These are phyloP conservation scores for Oriolus oriolus DNA, from an alignment of 2,113 vertebrate genomes.

Conservation along the genomic window DNA sequence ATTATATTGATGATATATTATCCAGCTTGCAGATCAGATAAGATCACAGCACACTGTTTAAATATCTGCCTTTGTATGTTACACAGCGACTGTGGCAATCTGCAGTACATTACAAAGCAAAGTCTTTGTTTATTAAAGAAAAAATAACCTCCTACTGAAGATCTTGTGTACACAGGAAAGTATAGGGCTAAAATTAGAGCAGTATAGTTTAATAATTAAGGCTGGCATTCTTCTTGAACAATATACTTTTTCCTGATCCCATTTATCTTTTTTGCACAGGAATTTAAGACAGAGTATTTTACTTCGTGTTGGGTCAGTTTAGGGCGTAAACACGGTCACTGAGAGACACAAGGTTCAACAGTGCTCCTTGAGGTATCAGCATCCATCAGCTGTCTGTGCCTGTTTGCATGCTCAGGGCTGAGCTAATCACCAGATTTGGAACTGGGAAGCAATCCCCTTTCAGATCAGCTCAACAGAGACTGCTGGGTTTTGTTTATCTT, in stretches of 20 bases:
- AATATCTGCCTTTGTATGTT: neutral
- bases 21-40: slow-evolving; percentile 7
- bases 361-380: neutral
- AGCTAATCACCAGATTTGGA: slow-evolving; percentile 3
- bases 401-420: neutral
- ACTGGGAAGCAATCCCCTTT: neutral
- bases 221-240: neutral
- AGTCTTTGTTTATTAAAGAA: neutral
- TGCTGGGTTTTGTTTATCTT: neutral
- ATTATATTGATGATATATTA: neutral
- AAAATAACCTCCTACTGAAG: neutral
- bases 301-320: neutral
- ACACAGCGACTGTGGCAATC: neutral
- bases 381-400: neutral
- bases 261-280: neutral
- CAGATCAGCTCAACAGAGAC: neutral
- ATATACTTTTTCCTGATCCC: neutral
- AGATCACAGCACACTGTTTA: neutral
- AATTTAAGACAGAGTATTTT: neutral
- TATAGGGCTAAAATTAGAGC: neutral
- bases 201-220: neutral
- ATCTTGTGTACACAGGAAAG: neutral
- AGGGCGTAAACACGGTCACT: neutral
- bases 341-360: neutral
- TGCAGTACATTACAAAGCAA: neutral